A percentile compares a stretch with the other conserved stretches of the same genome.
Evolutionary conservation across 1,140 invertebrate genomes (phyloP).

Genomic region (Trigoniulus corallinus): DNA sequence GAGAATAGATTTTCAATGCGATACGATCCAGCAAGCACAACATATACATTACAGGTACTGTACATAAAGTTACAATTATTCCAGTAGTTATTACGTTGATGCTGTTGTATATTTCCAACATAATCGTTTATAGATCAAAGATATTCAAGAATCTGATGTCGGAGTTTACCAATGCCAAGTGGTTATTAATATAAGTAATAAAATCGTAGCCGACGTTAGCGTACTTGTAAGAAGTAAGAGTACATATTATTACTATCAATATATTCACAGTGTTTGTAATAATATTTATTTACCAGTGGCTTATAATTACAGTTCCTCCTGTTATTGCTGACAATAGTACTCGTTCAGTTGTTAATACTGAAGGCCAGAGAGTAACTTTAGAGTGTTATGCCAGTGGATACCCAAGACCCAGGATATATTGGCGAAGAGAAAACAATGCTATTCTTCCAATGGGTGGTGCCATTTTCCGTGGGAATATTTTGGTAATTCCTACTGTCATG

Average conservation of each 20-base stretch:
- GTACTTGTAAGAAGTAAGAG: constrained; percentile 46
- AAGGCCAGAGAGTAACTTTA: constrained; percentile 57
- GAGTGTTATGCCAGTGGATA: constrained; percentile 67
- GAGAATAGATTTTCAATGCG: constrained; percentile 73
- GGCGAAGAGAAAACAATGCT: constrained; percentile 82
- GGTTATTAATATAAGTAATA: constrained; percentile 54
- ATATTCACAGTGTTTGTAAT: background rate
- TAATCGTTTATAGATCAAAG: constrained; percentile 50
- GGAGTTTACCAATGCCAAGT: constrained; percentile 76
- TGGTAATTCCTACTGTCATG: constrained; percentile 52
- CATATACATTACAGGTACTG: constrained; percentile 56
- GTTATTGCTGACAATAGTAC: constrained; percentile 87
- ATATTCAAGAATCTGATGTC: constrained; percentile 85
- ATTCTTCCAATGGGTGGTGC: constrained; percentile 54
- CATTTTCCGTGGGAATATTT: constrained; percentile 47
- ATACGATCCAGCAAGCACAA: constrained; percentile 55
- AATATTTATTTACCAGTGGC: background rate
- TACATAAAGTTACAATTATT: background rate
- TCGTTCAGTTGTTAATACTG: constrained; percentile 61
- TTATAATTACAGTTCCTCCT: too few species aligned
- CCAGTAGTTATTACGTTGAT: too few species aligned
- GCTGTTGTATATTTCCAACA: background rate
- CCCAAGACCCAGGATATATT: constrained; percentile 57
- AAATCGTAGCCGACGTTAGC: constrained; percentile 63
- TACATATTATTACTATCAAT: background rate